Conservation (phyloP, 2,113 vertebrate species). For the Terrapene triunguis region DNA sequence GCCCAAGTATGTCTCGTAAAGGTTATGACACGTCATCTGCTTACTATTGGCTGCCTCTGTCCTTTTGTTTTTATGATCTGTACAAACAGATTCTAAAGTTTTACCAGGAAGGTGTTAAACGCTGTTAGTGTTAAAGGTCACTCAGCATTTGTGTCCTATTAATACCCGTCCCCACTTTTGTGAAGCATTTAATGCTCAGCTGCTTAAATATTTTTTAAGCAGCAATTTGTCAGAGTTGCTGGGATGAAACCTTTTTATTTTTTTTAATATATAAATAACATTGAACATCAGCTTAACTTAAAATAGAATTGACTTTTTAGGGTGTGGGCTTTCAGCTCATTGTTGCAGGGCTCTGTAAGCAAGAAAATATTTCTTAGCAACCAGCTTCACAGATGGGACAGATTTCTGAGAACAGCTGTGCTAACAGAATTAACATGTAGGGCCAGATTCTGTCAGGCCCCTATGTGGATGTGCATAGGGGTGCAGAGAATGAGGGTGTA, state of each 20-base stretch:
- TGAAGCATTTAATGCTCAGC: not conserved
- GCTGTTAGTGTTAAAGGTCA: not conserved
- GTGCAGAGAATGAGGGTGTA: not conserved
- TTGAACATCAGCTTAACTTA: constrained; percentile 1
- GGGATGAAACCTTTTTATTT: constrained; percentile 19
- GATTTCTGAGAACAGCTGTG: not conserved
- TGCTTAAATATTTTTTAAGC: constrained; percentile 64
- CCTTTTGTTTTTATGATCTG: not conserved
- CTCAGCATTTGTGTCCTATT: constrained; percentile 1
- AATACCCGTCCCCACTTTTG: not conserved
- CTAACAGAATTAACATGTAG: not conserved
- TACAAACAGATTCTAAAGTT: not conserved
- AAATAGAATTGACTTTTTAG: constrained; percentile 17
- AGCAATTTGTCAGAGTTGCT: constrained; percentile 50
- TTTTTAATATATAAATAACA: constrained; percentile 15
- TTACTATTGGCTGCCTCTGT: not conserved
- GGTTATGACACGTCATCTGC: too few species aligned
- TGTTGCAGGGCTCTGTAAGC: not conserved
- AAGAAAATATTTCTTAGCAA: not conserved
- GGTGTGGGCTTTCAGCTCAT: not conserved
- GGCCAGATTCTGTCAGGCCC: not conserved
- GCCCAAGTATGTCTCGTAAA: too few species aligned
- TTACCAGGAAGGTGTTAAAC: not conserved
- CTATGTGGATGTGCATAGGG: not conserved
- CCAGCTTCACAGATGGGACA: not conserved